Evolutionary conservation across 2,113 vertebrate species (phyloP).

Genomic region (Uria lomvia): DNA sequence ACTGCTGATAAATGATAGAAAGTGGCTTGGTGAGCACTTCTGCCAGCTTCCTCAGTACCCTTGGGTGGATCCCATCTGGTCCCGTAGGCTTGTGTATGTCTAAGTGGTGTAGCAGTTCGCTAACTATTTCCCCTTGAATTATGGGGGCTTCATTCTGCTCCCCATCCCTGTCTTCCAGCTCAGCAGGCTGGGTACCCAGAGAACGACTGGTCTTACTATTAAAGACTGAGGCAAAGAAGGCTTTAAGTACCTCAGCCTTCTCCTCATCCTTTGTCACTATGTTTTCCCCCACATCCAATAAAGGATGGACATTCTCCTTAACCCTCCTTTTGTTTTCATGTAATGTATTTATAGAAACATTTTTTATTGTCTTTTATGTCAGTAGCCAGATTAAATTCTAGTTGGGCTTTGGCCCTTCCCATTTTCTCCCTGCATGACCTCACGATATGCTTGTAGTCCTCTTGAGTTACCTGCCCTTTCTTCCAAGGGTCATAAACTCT

Average conservation of each 20-base stretch:
- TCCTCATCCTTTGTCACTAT: background rate
- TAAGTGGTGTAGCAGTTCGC: background rate
- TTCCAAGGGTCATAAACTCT: background rate
- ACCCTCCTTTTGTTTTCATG: background rate
- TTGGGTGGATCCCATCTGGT: background rate
- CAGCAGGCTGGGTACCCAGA: background rate
- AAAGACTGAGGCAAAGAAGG: background rate
- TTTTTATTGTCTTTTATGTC: background rate
- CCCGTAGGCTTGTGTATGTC: background rate
- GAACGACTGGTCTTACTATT: background rate
- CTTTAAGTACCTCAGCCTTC: background rate
- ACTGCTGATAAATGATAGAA: background rate
- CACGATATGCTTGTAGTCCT: background rate
- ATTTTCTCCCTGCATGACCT: background rate
- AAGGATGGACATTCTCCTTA: background rate
- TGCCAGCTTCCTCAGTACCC: background rate
- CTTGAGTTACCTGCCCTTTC: background rate
- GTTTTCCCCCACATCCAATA: background rate
- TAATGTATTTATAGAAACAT: background rate
- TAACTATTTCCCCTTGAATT: background rate
- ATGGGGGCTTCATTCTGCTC: background rate
- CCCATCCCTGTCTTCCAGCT: background rate
- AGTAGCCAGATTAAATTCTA: background rate
- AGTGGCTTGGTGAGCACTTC: background rate
- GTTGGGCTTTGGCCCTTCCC: background rate